These are phyloP conservation scores for Theodoxus fluviatilis DNA, from an alignment of 2,888 invertebrate genomes.

Conservation along the genomic window DNA sequence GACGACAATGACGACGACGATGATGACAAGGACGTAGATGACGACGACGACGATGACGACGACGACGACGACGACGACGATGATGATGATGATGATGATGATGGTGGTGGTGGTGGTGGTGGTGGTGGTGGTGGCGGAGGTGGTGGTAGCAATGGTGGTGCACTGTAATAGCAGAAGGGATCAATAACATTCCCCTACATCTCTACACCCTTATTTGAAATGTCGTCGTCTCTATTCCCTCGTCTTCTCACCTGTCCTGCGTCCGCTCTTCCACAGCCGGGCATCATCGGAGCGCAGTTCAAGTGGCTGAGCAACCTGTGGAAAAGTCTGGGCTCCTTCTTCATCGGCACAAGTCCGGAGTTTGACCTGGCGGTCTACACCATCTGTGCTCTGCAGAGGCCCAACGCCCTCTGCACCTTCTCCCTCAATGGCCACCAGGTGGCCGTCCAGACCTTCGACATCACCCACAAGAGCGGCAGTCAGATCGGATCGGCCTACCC, in stretches of 20 bases:
- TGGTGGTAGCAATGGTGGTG: too few species aligned
- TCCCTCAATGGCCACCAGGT: conserved; percentile 77
- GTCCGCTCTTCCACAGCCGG: conserved; percentile 42
- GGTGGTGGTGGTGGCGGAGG: too few species aligned
- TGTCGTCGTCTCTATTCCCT: too few species aligned
- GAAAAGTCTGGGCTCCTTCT: conserved; percentile 48
- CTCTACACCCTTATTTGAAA: too few species aligned
- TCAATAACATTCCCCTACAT: too few species aligned
- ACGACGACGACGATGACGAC: background rate
- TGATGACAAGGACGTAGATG: background rate
- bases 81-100: too few species aligned
- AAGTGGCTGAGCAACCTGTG: conserved; percentile 39
- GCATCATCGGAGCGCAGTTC: conserved; percentile 42
- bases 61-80: too few species aligned
- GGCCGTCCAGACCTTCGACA: conserved; percentile 73
- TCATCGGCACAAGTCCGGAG: conserved; percentile 76
- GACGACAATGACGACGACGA: background rate
- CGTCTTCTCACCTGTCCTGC: too few species aligned
- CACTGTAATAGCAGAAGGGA: too few species aligned
- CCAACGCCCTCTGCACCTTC: conserved; percentile 78
- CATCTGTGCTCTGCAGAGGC: conserved; percentile 81
- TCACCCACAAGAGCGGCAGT: conserved; percentile 39
- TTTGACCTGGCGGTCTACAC: conserved; percentile 89
- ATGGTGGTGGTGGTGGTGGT: too few species aligned
- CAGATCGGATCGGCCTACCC: conserved; percentile 49